These are phyloP conservation scores for Periophthalmus magnuspinnatus DNA, from an alignment of 2,797 vertebrate genomes.

Conservation along the genomic window DNA sequence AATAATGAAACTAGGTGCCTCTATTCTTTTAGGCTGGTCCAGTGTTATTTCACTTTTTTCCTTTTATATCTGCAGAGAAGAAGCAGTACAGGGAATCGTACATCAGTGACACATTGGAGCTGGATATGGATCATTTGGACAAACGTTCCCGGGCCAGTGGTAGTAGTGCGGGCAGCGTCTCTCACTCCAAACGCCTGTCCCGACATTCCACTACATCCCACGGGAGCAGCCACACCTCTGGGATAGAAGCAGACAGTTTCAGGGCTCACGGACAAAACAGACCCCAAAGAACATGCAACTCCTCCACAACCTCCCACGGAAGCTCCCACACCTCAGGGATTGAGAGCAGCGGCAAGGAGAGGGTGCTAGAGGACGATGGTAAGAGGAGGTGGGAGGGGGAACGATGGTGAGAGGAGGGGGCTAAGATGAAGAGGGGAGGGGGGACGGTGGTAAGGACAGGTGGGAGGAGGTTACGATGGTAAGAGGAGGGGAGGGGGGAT, in stretches of 20 bases:
- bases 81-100: slow-evolving; percentile 98
- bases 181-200: slow-evolving; percentile 87
- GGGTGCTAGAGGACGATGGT: slow-evolving; percentile 93
- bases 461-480: too few species aligned
- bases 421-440: too few species aligned
- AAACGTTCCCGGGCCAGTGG: slow-evolving; percentile 93
- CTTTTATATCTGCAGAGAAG: slow-evolving; percentile 81
- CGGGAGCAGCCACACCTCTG: slow-evolving; percentile 95
- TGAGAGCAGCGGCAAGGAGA: slow-evolving; percentile 92
- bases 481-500: too few species aligned
- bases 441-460: too few species aligned
- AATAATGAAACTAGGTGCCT: too few species aligned
- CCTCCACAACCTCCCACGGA: slow-evolving; percentile 91
- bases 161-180: slow-evolving; percentile 88
- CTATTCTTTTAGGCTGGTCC: too few species aligned
- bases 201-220: slow-evolving; percentile 91
- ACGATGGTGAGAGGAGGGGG: too few species aligned
- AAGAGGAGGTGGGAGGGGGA: too few species aligned
- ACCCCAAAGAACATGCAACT: slow-evolving; percentile 90
- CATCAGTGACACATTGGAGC: slow-evolving; percentile 96
- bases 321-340: slow-evolving; percentile 97
- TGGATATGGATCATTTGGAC: slow-evolving; percentile 95
- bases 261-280: slow-evolving; percentile 78
- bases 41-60: not conserved
- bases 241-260: slow-evolving; percentile 90